phyloP scores from a whole-genome alignment of 2,113 vertebrate genomes.

The Sebastes schlegelii region DNA sequence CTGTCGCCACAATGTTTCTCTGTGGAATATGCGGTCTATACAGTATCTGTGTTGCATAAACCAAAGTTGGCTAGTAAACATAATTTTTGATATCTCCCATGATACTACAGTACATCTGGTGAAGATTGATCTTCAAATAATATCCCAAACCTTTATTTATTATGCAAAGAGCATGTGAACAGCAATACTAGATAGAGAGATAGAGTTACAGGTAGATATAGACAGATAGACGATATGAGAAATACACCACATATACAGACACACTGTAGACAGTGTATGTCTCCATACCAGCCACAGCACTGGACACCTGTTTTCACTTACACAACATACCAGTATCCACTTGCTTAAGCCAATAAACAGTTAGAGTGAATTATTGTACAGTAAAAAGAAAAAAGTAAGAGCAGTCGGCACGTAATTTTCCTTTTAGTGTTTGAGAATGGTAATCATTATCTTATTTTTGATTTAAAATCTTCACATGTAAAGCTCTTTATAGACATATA shows the following conservation, averaged over 20 bases:
- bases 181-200: constrained; percentile 10
- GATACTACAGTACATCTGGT: constrained; percentile 9
- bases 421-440: constrained; percentile 39
- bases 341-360: constrained; percentile 77
- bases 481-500: background rate
- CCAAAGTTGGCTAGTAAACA: constrained; percentile 22
- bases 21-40: constrained; percentile 24
- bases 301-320: constrained; percentile 81
- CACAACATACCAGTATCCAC: constrained; percentile 75
- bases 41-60: constrained; percentile 5
- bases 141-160: background rate
- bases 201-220: constrained; percentile 2
- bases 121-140: constrained; percentile 16
- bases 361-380: constrained; percentile 64
- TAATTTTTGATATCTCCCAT: background rate
- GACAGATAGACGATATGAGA: constrained; percentile 22
- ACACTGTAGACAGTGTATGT: constrained; percentile 46
- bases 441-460: constrained; percentile 30
- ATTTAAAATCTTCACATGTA: constrained; percentile 6
- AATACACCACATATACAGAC: constrained; percentile 44
- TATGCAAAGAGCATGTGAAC: background rate
- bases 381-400: constrained; percentile 59
- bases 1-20: constrained; percentile 42
- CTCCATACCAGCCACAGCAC: constrained; percentile 53
- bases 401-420: constrained; percentile 45